Percentiles rank a stretch among this genome's conserved stretches.
Evolutionary conservation across 1,140 invertebrate genomes (phyloP).

Genomic region (Palaemon carinicauda): DNA sequence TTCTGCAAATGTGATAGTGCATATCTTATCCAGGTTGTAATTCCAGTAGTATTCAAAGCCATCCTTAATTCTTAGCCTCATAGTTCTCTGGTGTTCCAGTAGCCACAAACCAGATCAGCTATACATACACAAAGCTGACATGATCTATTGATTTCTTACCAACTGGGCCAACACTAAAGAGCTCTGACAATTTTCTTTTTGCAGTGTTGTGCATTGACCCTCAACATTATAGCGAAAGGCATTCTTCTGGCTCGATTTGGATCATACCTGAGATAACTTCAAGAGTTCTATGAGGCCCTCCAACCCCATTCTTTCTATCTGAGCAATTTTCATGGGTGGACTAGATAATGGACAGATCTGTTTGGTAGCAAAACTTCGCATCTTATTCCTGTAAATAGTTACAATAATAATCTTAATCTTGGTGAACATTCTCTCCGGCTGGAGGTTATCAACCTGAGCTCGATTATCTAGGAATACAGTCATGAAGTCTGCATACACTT

Average conservation of each 20-base stretch:
- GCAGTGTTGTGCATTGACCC: not conserved
- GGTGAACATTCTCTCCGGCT: not conserved
- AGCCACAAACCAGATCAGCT: not conserved
- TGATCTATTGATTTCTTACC: not conserved
- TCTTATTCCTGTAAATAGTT: conserved; percentile 20
- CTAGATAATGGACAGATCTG: not conserved
- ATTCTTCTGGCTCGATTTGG: not conserved
- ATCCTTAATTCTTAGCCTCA: too few species aligned
- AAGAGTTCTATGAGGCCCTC: not conserved
- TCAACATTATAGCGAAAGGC: not conserved
- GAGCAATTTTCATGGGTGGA: not conserved
- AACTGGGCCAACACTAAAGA: not conserved
- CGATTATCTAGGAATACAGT: not conserved
- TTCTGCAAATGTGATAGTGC: too few species aligned
- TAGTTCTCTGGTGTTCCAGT: not conserved
- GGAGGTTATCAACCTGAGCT: conserved; percentile 8
- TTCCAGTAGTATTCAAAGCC: too few species aligned
- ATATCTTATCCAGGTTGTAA: too few species aligned
- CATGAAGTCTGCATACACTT: not conserved
- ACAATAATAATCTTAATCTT: not conserved
- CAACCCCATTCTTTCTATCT: not conserved
- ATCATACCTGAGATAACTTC: not conserved
- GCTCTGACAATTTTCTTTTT: not conserved
- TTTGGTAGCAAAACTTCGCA: not conserved
- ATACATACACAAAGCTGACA: not conserved